These are phyloP conservation scores for Nyleta sp. DNA, from an alignment of 2,888 invertebrate species.

Conservation along the genomic window DNA sequence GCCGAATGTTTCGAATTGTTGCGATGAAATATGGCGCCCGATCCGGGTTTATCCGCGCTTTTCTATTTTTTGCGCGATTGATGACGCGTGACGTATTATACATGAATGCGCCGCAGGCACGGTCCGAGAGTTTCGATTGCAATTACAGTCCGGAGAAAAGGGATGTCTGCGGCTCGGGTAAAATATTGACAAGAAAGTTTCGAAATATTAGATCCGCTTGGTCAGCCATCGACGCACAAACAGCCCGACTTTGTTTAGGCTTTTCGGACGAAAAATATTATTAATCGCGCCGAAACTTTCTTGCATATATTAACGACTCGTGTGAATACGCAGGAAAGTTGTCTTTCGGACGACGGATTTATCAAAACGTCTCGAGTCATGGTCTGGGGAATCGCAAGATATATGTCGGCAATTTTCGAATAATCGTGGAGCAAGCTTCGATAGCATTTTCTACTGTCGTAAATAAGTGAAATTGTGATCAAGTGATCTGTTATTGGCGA, in stretches of 20 bases:
- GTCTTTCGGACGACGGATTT: too few species aligned
- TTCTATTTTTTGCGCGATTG: constrained; percentile 53
- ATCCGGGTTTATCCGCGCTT: constrained; percentile 40
- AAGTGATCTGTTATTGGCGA: too few species aligned
- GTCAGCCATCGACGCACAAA: constrained; percentile 63
- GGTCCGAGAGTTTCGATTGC: constrained; percentile 55
- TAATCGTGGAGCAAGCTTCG: too few species aligned
- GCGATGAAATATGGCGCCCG: constrained; percentile 26
- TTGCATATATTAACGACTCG: neutral
- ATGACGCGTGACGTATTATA: constrained; percentile 63
- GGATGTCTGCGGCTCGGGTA: constrained; percentile 54
- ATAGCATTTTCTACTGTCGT: too few species aligned
- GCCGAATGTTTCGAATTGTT: constrained; percentile 28
- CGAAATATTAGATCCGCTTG: constrained; percentile 73
- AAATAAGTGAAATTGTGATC: too few species aligned
- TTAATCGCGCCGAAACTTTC: constrained; percentile 19
- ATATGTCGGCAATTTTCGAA: too few species aligned
- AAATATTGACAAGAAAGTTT: constrained; percentile 74
- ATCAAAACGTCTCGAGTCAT: too few species aligned
- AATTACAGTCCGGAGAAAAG: constrained; percentile 57
- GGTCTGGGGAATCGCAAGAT: too few species aligned
- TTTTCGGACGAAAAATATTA: constrained; percentile 17
- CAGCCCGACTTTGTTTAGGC: constrained; percentile 49
- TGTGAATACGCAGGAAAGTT: neutral
- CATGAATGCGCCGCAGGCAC: constrained; percentile 31